phyloP scores from a whole-genome alignment of 2,797 vertebrate genomes.

The Hafferia zeledoni region DNA sequence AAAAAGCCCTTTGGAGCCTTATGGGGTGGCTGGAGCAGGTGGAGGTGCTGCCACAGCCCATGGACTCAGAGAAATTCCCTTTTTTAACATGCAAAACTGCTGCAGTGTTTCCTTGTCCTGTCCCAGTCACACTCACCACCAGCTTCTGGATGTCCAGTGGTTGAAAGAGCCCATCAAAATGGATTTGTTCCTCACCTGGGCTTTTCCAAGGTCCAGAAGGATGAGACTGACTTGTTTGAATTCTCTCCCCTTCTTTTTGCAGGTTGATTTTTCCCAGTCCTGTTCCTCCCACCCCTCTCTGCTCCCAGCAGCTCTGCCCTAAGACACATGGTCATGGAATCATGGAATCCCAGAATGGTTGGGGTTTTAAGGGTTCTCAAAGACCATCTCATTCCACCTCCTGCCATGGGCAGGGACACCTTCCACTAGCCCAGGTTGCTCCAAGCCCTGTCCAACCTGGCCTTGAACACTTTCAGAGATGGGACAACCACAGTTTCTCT shows the following conservation, averaged over 20 bases:
- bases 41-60: not conserved
- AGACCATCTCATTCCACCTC: rapidly evolving
- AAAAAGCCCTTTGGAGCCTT: not conserved
- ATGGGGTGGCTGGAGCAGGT: not conserved
- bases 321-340: not conserved
- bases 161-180: not conserved
- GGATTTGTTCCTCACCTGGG: rapidly evolving
- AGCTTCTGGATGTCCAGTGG: rapidly evolving
- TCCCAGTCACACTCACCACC: rapidly evolving
- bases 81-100: not conserved
- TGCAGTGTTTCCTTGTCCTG: not conserved
- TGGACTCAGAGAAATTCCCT: not conserved
- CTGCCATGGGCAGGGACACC: not conserved
- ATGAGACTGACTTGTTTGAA: not conserved
- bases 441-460: rapidly evolving
- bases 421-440: rapidly evolving
- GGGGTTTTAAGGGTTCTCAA: not conserved
- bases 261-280: not conserved
- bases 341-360: not conserved
- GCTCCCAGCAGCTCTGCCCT: not conserved
- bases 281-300: not conserved
- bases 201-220: not conserved
- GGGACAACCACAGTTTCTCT: not conserved
- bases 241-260: not conserved
- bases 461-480: not conserved